A percentile compares a stretch with the other conserved stretches of the same genome.
phyloP scores from a whole-genome alignment of 1,140 invertebrate species.

The Triops longicaudatus region DNA sequence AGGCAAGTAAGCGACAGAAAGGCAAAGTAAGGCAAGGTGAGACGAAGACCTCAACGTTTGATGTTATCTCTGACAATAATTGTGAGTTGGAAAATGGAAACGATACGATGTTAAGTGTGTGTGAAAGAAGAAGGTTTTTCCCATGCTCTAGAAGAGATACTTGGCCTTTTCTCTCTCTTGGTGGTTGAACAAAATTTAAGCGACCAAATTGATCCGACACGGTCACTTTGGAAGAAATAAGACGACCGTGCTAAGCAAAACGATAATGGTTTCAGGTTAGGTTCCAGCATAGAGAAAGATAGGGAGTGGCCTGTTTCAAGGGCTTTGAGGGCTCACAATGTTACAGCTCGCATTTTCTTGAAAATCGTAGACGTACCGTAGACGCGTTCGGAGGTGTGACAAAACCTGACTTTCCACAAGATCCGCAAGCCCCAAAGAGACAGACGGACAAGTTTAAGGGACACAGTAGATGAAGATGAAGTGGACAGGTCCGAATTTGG shows the following conservation, averaged over 20 bases:
- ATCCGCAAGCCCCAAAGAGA: neutral
- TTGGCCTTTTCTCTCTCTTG: neutral
- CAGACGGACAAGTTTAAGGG: neutral
- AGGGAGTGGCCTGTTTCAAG: too few relatives aligned
- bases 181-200: neutral
- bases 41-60: neutral
- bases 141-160: too few relatives aligned
- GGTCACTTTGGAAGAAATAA: neutral
- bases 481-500: slow-evolving; percentile 4
- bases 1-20: too few relatives aligned
- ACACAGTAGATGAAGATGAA: neutral
- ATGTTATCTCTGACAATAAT: neutral
- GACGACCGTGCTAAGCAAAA: too few relatives aligned
- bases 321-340: too few relatives aligned
- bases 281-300: too few relatives aligned
- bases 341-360: too few relatives aligned
- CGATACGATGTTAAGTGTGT: too few relatives aligned
- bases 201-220: neutral
- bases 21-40: too few relatives aligned
- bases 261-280: too few relatives aligned
- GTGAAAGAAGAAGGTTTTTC: too few relatives aligned
- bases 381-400: neutral
- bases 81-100: neutral
- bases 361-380: too few relatives aligned
- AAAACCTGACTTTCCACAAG: neutral